Evolutionary conservation across 2,888 invertebrate species (phyloP).

Genomic region (Drosophila picticornis): DNA sequence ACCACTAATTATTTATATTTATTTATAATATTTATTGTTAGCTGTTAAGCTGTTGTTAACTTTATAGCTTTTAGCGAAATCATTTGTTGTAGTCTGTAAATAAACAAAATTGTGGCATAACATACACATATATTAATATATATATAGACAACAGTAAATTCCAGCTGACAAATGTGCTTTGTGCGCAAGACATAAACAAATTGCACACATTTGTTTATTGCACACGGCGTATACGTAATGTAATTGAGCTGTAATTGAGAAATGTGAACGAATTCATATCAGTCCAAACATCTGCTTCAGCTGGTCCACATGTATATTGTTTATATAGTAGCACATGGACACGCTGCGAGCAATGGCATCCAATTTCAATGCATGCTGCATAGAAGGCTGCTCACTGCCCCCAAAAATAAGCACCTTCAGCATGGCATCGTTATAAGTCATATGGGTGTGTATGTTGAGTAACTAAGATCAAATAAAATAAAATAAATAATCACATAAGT

Average conservation of each 20-base stretch:
- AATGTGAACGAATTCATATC: slow-evolving; percentile 8
- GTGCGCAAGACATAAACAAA: slow-evolving; percentile 17
- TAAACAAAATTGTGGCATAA: slow-evolving; percentile 60
- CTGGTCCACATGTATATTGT: slow-evolving; percentile 51
- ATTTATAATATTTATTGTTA: slow-evolving; percentile 57
- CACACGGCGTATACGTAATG: slow-evolving; percentile 46
- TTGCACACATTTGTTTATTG: slow-evolving; percentile 14
- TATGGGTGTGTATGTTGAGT: slow-evolving; percentile 55
- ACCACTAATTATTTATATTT: slow-evolving; percentile 40
- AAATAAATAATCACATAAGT: background rate
- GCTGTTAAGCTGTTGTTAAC: slow-evolving; percentile 66
- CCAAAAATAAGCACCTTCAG: slow-evolving; percentile 49
- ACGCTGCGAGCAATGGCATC: slow-evolving; percentile 49
- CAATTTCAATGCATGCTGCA: slow-evolving; percentile 50
- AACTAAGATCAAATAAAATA: slow-evolving; percentile 30
- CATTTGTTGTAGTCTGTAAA: slow-evolving; percentile 66
- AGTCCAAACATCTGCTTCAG: slow-evolving; percentile 63
- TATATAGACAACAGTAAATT: slow-evolving; percentile 40
- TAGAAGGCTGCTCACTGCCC: slow-evolving; percentile 17
- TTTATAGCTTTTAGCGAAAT: slow-evolving; percentile 41
- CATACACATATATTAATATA: slow-evolving; percentile 13
- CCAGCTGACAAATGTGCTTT: slow-evolving; percentile 46
- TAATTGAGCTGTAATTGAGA: slow-evolving; percentile 18
- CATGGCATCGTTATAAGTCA: slow-evolving; percentile 55
- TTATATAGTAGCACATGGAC: slow-evolving; percentile 49